A percentile compares a stretch with the other conserved stretches of the same genome.
These are phyloP conservation scores for Strongylocentrotus purpuratus DNA, from an alignment of 35 echinoderm and acorn worm genomes.

Conservation along the genomic window DNA sequence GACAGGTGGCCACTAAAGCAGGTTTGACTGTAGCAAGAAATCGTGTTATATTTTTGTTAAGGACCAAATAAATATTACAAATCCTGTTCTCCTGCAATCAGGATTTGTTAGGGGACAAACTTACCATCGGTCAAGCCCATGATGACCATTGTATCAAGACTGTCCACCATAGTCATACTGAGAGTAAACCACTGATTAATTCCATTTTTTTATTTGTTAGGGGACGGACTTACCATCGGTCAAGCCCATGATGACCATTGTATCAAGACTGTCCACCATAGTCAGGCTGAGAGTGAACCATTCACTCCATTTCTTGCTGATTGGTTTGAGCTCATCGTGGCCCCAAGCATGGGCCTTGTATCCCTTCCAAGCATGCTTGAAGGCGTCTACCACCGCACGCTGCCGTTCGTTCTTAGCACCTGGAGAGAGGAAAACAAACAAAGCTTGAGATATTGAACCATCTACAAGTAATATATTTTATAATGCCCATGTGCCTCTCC, in stretches of 20 bases:
- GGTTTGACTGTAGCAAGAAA: too few species aligned
- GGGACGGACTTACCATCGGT: slow-evolving; percentile 63
- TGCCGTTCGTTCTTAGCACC: slow-evolving; percentile 88
- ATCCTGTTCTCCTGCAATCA: too few species aligned
- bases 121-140: slow-evolving; percentile 91
- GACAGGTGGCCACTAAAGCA: too few species aligned
- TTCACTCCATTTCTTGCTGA: slow-evolving; percentile 70
- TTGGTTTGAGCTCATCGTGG: slow-evolving; percentile 93
- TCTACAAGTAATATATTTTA: too few species aligned
- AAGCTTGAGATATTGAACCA: background rate
- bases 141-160: slow-evolving; percentile 92
- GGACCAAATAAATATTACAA: too few species aligned
- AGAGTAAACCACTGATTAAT: slow-evolving; percentile 93
- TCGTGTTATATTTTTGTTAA: too few species aligned
- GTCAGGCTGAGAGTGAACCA: slow-evolving; percentile 96
- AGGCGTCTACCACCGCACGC: slow-evolving; percentile 87
- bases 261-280: slow-evolving; percentile 86
- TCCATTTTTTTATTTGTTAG: slow-evolving; percentile 59
- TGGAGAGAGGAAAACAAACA: slow-evolving; percentile 22
- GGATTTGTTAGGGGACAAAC: background rate
- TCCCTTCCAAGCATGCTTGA: slow-evolving; percentile 92
- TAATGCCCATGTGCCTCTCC: too few species aligned
- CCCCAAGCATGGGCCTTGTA: slow-evolving; percentile 94
- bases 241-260: slow-evolving; percentile 95
- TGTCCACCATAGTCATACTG: slow-evolving; percentile 85